Conservation (phyloP, 2,113 vertebrate genomes). For the Oncorhynchus gorbuscha region DNA sequence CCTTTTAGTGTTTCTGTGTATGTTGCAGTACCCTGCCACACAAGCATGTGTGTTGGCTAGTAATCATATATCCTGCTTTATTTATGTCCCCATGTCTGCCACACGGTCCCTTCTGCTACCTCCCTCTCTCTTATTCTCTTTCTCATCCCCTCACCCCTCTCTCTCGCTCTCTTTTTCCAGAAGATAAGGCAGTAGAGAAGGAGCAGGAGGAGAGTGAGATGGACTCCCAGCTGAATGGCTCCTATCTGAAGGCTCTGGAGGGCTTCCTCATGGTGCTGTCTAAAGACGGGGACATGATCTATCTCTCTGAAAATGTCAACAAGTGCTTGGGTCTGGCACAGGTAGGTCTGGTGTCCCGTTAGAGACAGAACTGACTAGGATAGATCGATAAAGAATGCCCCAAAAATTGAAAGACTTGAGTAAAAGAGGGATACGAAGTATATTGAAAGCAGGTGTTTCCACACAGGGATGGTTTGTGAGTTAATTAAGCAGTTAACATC, state of each 20-base stretch:
- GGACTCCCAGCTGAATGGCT: constrained; percentile 87
- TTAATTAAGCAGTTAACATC: no score
- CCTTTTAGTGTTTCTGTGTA: neutral
- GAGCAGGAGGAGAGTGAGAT: constrained; percentile 82
- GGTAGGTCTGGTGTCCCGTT: constrained; percentile 63
- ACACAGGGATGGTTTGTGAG: no score
- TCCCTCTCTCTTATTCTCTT: neutral
- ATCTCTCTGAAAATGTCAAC: constrained; percentile 94
- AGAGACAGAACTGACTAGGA: neutral
- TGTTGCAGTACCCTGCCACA: neutral
- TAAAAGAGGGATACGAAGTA: no score
- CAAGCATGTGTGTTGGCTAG: neutral
- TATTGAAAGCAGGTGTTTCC: no score
- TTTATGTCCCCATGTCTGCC: neutral
- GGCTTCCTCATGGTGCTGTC: constrained; percentile 98
- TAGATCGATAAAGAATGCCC: neutral
- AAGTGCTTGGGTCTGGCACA: constrained; percentile 96
- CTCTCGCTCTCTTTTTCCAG: constrained; percentile 32
- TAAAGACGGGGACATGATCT: constrained; percentile 96
- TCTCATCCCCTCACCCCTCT: neutral
- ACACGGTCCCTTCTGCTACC: neutral
- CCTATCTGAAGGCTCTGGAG: constrained; percentile 93
- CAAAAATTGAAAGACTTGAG: no score
- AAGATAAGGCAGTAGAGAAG: constrained; percentile 42
- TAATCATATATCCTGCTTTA: neutral